Conservation (phyloP, 2,888 invertebrate species). For the Steromphala cineraria region DNA sequence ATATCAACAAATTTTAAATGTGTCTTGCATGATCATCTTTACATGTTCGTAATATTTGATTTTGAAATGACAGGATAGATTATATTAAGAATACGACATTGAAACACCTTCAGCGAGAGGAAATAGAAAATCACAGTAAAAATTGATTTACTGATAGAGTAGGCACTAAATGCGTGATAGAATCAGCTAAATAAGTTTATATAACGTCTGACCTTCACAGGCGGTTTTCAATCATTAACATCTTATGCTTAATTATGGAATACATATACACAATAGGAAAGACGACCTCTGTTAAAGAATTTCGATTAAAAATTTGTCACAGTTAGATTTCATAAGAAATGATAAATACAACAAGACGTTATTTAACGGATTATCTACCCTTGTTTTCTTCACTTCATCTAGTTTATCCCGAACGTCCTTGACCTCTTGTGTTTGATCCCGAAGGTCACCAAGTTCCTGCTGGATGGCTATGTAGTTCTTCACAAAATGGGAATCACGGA, state of each 20-base stretch:
- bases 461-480: conserved; percentile 61
- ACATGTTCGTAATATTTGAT: too few relatives aligned
- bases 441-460: conserved; percentile 55
- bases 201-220: too few relatives aligned
- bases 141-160: too few relatives aligned
- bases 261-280: not conserved
- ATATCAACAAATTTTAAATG: not conserved
- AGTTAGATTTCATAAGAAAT: not conserved
- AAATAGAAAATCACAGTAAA: too few relatives aligned
- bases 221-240: not conserved
- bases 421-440: conserved; percentile 45
- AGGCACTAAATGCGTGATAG: too few relatives aligned
- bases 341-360: not conserved
- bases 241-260: not conserved
- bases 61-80: too few relatives aligned
- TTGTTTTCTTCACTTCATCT: conserved; percentile 58
- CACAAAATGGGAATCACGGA: conserved; percentile 50
- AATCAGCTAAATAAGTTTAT: too few relatives aligned
- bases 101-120: too few relatives aligned
- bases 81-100: too few relatives aligned
- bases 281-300: not conserved
- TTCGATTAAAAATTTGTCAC: not conserved
- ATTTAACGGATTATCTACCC: conserved; percentile 38
- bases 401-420: conserved; percentile 55
- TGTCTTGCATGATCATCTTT: not conserved